Base-by-base conservation (phyloP, 2,797 vertebrate species). In the Florisuga fusca region DNA sequence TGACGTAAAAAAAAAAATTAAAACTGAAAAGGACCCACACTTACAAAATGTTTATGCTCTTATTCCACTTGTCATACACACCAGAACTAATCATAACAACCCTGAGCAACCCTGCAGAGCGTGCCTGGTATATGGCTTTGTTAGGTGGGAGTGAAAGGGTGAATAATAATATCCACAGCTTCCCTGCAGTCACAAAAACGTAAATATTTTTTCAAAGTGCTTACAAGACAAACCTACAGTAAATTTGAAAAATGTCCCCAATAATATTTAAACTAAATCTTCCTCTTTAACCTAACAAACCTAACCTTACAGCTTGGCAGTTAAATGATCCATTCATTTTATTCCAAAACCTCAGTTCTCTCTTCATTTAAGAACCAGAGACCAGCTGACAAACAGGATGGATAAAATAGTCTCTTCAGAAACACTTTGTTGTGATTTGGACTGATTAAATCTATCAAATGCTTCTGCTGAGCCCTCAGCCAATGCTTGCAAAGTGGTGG, bases 161-260 rank as follows among this genome's bases (percentile, higher is more conserved):
- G 93, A 97, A 76, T 86, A 95, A 94, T 75, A 93, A 91, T 88
- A 93, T 73, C 89, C 96, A 91, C 78, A 82, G 96, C 89, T 96
- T 94, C 97, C 90, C 95, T 14, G 21, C 72, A 93, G 95, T 93
- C 94, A 67, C 18, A 23, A 87, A 95, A 97, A 93, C 88, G 95
- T 97, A 97, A 98, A 97, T 97, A 96, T 97, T 96, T 97, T 94
- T 93, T 67, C 79, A 29, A 97, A 97, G 95, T 94, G 94, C 95
- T 97, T 94, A 95, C 96, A 97, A 95, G 96, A 96, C 94, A 97
- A 97, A 97, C 88, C 89, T 90, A 96, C 94, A 95, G 95, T 94
- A 97, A 96, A 97, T 93, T 75, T 96, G 96, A 97, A 97, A 97
- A 96, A 98, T 92, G 95, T 87, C 82, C 89, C 81, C 87, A 92